These are phyloP conservation scores for Orthosia cruda DNA, from an alignment of 2,888 invertebrate genomes.

Conservation along the genomic window DNA sequence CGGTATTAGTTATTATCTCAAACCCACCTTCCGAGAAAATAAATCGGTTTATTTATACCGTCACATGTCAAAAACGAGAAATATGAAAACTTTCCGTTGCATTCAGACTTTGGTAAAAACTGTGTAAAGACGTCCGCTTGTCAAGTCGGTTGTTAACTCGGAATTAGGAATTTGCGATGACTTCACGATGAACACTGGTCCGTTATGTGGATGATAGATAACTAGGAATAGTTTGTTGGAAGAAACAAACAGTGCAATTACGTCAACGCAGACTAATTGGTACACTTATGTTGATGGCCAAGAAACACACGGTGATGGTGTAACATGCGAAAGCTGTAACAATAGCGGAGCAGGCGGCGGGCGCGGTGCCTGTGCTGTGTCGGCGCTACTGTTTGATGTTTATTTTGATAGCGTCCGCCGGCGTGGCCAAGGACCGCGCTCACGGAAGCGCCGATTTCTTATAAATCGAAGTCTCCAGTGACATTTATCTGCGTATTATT, in stretches of 20 bases:
- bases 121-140: conserved; percentile 53
- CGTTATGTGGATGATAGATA: conserved; percentile 70
- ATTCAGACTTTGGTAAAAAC: conserved; percentile 27
- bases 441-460: conserved; percentile 78
- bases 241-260: conserved; percentile 71
- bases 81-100: conserved; percentile 45
- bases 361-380: conserved; percentile 57
- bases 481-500: conserved; percentile 80
- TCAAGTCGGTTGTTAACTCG: conserved; percentile 56
- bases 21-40: conserved; percentile 43
- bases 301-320: conserved; percentile 64
- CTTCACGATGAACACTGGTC: conserved; percentile 62
- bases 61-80: conserved; percentile 36
- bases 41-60: conserved; percentile 35
- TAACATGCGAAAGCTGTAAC: conserved; percentile 57
- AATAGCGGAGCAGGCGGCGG: conserved; percentile 51
- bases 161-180: conserved; percentile 62
- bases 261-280: conserved; percentile 70
- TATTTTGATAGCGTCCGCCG: conserved; percentile 78
- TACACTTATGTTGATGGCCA: conserved; percentile 68
- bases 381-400: conserved; percentile 75
- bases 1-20: conserved; percentile 37
- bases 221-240: conserved; percentile 71
- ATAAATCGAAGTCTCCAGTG: conserved; percentile 78
- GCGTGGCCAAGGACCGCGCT: conserved; percentile 72